These are phyloP conservation scores for Criorhina ranunculi DNA, from an alignment of 2,888 invertebrate species.

Conservation along the genomic window DNA sequence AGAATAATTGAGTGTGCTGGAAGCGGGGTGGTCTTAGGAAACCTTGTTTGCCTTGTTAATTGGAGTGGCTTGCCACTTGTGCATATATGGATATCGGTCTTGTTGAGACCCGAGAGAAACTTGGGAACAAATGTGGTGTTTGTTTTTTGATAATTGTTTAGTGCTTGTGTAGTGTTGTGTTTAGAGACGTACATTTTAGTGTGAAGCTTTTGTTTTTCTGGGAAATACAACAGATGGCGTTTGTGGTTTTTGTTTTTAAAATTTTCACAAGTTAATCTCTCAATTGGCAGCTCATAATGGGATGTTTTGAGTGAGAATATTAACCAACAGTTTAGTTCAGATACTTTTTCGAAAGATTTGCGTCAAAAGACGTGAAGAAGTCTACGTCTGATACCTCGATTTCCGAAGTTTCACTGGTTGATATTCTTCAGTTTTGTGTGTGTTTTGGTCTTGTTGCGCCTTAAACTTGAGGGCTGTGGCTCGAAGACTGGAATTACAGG, in stretches of 20 bases:
- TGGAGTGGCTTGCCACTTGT: slow-evolving; percentile 64
- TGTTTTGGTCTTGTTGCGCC: too few relatives aligned
- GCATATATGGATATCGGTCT: slow-evolving; percentile 38
- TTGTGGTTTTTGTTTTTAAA: slow-evolving; percentile 9
- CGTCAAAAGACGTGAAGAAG: too few relatives aligned
- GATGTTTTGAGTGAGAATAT: too few relatives aligned
- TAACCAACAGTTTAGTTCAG: too few relatives aligned
- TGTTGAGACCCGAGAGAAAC: not conserved
- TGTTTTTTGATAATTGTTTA: slow-evolving; percentile 69
- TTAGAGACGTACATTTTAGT: slow-evolving; percentile 14
- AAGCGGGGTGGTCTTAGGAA: slow-evolving; percentile 49
- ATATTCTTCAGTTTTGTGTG: too few relatives aligned
- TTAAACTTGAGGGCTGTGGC: too few relatives aligned
- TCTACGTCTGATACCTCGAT: too few relatives aligned
- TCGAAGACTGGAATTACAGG: too few relatives aligned
- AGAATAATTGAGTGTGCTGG: slow-evolving; percentile 60
- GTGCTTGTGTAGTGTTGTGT: slow-evolving; percentile 51
- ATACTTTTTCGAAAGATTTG: too few relatives aligned
- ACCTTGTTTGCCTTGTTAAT: slow-evolving; percentile 73
- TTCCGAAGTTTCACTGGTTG: too few relatives aligned
- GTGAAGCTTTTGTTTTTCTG: not conserved
- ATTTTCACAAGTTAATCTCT: too few relatives aligned
- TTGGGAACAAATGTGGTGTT: slow-evolving; percentile 36
- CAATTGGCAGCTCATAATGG: too few relatives aligned
- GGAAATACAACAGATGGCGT: not conserved